Conservation (phyloP, 2,113 vertebrate species). For the Halcyon malimbica region DNA sequence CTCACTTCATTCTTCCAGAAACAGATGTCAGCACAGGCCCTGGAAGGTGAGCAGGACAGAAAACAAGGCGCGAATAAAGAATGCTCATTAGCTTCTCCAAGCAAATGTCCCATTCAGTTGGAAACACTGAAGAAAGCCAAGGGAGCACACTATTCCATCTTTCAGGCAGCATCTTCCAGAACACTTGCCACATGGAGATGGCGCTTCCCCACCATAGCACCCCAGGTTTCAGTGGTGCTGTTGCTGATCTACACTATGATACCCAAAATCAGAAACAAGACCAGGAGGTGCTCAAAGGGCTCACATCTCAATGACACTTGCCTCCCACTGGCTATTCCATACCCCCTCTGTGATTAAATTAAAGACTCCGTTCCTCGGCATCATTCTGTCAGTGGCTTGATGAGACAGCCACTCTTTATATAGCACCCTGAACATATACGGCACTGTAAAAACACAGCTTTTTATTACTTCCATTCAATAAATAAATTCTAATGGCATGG, state of each 20-base stretch:
- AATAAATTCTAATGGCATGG: background rate
- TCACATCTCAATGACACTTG: fast-evolving
- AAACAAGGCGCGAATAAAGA: background rate
- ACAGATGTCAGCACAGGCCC: background rate
- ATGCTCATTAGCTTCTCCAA: background rate
- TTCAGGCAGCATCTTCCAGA: background rate
- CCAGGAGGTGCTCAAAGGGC: background rate
- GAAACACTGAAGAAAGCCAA: background rate
- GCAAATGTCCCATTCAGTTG: background rate
- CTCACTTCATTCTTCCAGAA: background rate
- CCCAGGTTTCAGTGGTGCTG: fast-evolving
- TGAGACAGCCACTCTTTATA: background rate
- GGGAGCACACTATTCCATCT: background rate
- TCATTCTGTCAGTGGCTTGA: background rate
- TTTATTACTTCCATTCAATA: background rate
- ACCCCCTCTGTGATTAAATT: background rate
- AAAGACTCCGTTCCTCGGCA: background rate
- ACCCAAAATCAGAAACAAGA: background rate
- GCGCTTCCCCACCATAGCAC: fast-evolving
- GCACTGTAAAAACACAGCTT: background rate
- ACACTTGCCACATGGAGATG: fast-evolving
- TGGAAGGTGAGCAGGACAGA: background rate
- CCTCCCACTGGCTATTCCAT: background rate
- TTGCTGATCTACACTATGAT: background rate
- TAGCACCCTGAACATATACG: background rate